Conservation (phyloP, 2,797 vertebrate genomes). For the Aeoliscus strigatus region DNA sequence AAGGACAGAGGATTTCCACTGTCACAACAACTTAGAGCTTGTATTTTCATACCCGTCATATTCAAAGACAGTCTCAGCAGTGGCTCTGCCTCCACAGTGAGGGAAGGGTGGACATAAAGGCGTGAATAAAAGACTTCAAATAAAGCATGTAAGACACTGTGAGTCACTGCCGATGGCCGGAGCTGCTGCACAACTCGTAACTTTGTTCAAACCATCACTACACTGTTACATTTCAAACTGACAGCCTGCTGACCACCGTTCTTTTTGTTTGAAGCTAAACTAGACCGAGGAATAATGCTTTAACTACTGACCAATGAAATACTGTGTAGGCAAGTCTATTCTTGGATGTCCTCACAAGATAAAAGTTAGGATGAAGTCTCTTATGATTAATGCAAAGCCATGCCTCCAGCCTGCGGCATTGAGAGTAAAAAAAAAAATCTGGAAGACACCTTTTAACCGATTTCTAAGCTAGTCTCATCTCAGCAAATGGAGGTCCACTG, state of each 20-base stretch:
- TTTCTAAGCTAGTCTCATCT: conserved; percentile 34
- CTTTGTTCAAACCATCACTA: conserved; percentile 27
- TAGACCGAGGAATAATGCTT: conserved; percentile 4
- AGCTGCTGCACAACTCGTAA: conserved; percentile 28
- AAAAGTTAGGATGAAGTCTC: too few species aligned
- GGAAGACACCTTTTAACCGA: conserved; percentile 31
- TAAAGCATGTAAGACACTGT: conserved; percentile 41
- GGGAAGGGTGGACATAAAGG: conserved; percentile 31
- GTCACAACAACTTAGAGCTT: conserved; percentile 52
- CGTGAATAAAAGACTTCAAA: conserved; percentile 45
- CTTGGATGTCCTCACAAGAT: too few species aligned
- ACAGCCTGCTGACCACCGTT: conserved; percentile 6
- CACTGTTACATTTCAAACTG: conserved; percentile 17
- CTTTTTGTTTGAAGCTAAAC: conserved; percentile 13
- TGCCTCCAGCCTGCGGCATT: too few species aligned
- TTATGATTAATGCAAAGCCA: too few species aligned
- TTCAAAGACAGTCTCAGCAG: conserved; percentile 48
- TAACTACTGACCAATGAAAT: conserved; percentile 4
- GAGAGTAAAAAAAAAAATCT: conserved; percentile 22
- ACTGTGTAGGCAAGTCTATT: too few species aligned
- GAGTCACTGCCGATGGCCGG: conserved; percentile 37
- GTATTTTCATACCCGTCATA: conserved; percentile 45
- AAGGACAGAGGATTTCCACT: conserved; percentile 35
- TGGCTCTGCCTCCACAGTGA: conserved; percentile 25
- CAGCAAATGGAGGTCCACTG: conserved; percentile 24